phyloP scores from a whole-genome alignment of 1,140 invertebrate species.

The Melitaea cinxia region DNA sequence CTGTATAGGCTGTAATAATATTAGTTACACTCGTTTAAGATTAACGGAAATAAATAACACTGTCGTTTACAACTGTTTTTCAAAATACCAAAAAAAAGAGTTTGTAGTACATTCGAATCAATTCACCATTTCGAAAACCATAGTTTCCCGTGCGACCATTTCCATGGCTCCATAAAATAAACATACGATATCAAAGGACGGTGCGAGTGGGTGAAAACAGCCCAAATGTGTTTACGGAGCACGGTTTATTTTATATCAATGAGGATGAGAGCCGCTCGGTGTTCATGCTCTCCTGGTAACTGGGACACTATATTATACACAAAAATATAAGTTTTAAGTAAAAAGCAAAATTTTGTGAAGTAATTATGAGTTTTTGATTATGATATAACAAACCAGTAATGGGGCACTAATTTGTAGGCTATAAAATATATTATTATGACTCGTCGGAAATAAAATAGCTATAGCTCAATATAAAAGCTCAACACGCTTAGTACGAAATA shows the following conservation, averaged over 20 bases:
- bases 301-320: background rate
- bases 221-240: constrained; percentile 16
- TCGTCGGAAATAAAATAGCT: too few species aligned
- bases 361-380: too few species aligned
- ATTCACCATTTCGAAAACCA: constrained; percentile 4
- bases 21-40: too few species aligned
- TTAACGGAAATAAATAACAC: background rate
- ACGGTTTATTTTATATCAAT: constrained; percentile 12
- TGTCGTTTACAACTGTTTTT: background rate
- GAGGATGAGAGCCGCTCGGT: background rate
- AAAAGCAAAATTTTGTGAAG: too few species aligned
- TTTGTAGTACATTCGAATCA: constrained; percentile 15
- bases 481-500: too few species aligned
- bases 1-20: too few species aligned
- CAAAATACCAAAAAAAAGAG: background rate
- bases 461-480: too few species aligned
- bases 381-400: too few species aligned
- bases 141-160: constrained; percentile 13
- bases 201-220: constrained; percentile 25
- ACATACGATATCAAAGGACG: constrained; percentile 23
- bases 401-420: too few species aligned
- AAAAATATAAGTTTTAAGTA: too few species aligned
- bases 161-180: constrained; percentile 25
- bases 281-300: constrained; percentile 1
- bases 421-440: too few species aligned